Base-by-base conservation (phyloP, 2,888 invertebrate species). In the Megaustenia siamemsis region DNA sequence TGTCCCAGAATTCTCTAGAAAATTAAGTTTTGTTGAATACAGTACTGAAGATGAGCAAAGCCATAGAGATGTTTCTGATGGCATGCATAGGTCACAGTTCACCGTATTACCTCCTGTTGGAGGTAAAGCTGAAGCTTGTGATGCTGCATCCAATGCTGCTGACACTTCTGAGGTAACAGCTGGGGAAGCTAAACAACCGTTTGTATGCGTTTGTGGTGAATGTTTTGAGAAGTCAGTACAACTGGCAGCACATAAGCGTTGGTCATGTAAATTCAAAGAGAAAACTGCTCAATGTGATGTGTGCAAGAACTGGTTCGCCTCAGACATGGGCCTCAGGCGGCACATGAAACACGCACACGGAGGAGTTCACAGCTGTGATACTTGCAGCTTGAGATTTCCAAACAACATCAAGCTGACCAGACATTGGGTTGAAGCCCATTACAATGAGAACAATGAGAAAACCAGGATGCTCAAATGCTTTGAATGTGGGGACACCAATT, bases 271-370 rank as follows among this genome's bases (percentile, higher is more conserved):
- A 21, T 45, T 85, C 6, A 80, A 63, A 24, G 81, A 81, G 69
- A 81, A 81, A 69, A 81, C 40, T 28, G 79, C 76, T 2, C 85
- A 85, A 69, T 85, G 85, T 60, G 77, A 81, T 40, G 38, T 81
- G 12, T 85, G 85, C 38, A 73, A 81, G 40, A 43, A 60, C 43
- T 81, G 85, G 81, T 85, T 85, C 53, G 85, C 81, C 15, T 53
- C 71, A 28, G 85, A 85, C 28, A 40, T 56, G 38, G 85, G 85
- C 18, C 63, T 85, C 1, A 66, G 66, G 49, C 32, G 85, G 24
- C 85, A 85, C 60, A 81, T 85, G 85, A 85, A 81, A 18, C 85
- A 85, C 43, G 80, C 73, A 1, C 85, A 85, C 21, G 85, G 81
- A 32, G 85, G 81, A 1, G 28, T 75, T 1, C 63, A 80, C 49